Evolutionary conservation across 2,113 vertebrate species (phyloP).

Genomic region (Notiomystis cincta): DNA sequence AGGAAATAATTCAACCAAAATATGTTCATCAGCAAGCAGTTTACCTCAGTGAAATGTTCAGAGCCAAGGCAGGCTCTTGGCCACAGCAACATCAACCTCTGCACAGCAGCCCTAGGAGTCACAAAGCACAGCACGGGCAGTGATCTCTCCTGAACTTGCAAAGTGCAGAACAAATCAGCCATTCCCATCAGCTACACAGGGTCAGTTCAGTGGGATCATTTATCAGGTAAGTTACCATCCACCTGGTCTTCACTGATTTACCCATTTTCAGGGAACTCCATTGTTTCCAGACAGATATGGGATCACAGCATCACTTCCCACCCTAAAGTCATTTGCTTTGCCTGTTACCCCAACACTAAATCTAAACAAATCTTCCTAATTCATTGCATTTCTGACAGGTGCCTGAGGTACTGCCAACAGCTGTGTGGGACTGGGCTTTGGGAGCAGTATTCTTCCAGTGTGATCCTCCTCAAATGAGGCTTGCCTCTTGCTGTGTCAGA

Average conservation of each 20-base stretch:
- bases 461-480: neutral
- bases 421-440: neutral
- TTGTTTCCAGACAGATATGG: neutral
- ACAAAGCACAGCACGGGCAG: neutral
- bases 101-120: neutral
- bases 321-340: neutral
- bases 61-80: neutral
- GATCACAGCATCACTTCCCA: neutral
- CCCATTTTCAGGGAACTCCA: neutral
- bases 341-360: neutral
- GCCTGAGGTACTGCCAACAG: neutral
- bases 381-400: neutral
- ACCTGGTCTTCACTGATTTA: neutral
- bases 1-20: neutral
- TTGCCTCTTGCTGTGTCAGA: neutral
- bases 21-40: neutral
- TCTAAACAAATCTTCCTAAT: neutral
- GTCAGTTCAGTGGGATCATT: neutral
- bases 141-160: neutral
- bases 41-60: neutral
- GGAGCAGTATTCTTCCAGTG: neutral
- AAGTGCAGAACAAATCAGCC: neutral
- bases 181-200: neutral
- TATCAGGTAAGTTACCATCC: neutral
- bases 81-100: neutral